Percentiles rank a stretch among this genome's conserved stretches.
Conservation (phyloP, 2,888 invertebrate genomes). For the Monoplex corrugatus region DNA sequence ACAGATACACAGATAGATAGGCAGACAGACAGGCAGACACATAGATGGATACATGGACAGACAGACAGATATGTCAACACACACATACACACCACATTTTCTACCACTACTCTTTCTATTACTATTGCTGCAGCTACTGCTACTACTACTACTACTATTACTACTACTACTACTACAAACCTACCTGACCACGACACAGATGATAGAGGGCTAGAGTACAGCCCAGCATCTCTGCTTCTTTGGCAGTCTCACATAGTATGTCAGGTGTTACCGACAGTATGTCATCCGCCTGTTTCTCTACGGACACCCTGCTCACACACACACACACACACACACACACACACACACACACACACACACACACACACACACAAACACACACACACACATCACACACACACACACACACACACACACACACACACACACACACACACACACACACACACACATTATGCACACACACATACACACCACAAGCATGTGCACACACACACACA, state of each 20-base stretch:
- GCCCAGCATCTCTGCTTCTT: constrained; percentile 79
- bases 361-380: not conserved
- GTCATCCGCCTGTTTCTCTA: constrained; percentile 70
- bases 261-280: constrained; percentile 69
- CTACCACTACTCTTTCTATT: too few species aligned
- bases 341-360: not conserved
- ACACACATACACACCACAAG: too few species aligned
- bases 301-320: constrained; percentile 61
- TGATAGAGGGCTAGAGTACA: constrained; percentile 78
- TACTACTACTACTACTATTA: too few species aligned
- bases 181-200: constrained; percentile 78
- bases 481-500: not conserved
- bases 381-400: not conserved
- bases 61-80: too few species aligned
- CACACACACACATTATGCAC: too few species aligned
- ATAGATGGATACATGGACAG: too few species aligned
- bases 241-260: constrained; percentile 76
- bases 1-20: too few species aligned
- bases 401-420: not conserved
- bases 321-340: constrained; percentile 75
- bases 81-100: too few species aligned
- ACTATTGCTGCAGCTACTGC: too few species aligned
- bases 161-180: too few species aligned
- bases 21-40: too few species aligned
- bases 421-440: not conserved